Conservation (phyloP, 2,888 invertebrate species). For the Gerris lacustris region DNA sequence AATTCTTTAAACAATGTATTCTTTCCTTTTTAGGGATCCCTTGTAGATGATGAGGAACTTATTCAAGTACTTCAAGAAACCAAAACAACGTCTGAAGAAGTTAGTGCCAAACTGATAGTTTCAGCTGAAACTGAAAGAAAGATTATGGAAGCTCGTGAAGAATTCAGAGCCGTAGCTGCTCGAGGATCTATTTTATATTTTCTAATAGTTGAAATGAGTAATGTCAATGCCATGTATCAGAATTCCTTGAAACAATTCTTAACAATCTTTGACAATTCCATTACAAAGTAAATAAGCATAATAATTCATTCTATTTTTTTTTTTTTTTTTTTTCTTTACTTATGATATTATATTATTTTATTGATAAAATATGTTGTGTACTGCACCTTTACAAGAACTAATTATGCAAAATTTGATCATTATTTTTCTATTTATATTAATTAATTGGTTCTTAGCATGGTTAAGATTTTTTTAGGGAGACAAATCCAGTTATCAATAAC, state of each 20-base stretch:
- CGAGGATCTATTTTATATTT: constrained; percentile 91
- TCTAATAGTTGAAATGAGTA: constrained; percentile 92
- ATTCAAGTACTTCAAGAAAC: constrained; percentile 79
- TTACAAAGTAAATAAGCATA: constrained; percentile 49
- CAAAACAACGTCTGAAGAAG: constrained; percentile 83
- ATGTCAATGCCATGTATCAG: constrained; percentile 94
- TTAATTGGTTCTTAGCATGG: too few species aligned
- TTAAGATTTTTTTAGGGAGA: too few species aligned
- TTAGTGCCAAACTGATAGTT: constrained; percentile 82
- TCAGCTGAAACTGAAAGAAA: constrained; percentile 89
- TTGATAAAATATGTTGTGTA: too few species aligned
- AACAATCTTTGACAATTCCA: constrained; percentile 84
- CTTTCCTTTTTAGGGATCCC: constrained; percentile 49
- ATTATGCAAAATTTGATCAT: too few species aligned
- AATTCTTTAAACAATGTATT: too few species aligned
- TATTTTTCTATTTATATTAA: too few species aligned
- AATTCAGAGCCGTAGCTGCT: constrained; percentile 87
- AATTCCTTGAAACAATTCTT: constrained; percentile 90
- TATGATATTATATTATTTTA: too few species aligned
- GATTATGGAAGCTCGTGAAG: constrained; percentile 85
- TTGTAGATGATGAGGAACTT: constrained; percentile 90
- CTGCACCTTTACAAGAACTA: too few species aligned
- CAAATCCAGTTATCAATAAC: too few species aligned
- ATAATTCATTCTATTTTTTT: not conserved
- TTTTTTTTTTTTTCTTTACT: not conserved